phyloP scores from a whole-genome alignment of 2,797 vertebrate species.

The Chromis chromis region DNA sequence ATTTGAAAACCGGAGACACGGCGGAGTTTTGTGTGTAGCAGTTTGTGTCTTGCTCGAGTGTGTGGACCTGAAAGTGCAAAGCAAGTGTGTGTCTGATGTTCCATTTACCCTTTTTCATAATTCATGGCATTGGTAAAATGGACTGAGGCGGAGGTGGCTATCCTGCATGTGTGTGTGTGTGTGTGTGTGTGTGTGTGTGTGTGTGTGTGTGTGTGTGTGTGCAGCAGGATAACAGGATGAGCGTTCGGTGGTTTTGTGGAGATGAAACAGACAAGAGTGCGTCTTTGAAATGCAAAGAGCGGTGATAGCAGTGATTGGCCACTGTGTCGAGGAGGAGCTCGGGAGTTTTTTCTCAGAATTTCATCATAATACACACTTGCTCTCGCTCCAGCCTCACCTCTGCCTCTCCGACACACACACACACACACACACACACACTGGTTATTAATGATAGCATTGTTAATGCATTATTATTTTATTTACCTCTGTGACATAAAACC shows the following conservation, averaged over 20 bases:
- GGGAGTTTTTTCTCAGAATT: constrained; percentile 69
- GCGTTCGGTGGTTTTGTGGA: constrained; percentile 59
- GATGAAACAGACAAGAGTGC: constrained; percentile 81
- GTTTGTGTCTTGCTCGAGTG: constrained; percentile 15
- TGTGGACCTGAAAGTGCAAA: constrained; percentile 34
- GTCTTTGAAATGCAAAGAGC: constrained; percentile 86
- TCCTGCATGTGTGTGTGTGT: constrained; percentile 38
- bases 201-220: constrained; percentile 40
- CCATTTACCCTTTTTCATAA: constrained; percentile 80
- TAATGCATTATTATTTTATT: constrained; percentile 78
- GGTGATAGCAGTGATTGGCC: constrained; percentile 72
- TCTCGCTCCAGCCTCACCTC: neutral
- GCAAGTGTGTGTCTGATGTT: constrained; percentile 73
- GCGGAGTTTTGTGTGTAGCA: constrained; percentile 5
- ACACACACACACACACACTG: constrained; percentile 25
- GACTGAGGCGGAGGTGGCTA: constrained; percentile 64
- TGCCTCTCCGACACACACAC: constrained; percentile 17
- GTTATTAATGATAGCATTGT: constrained; percentile 75
- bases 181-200: constrained; percentile 36
- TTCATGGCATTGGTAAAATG: constrained; percentile 73
- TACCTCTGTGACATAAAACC: constrained; percentile 69
- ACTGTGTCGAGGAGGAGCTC: constrained; percentile 65
- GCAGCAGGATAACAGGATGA: constrained; percentile 64
- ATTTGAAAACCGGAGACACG: constrained; percentile 24
- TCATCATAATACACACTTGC: constrained; percentile 72